Evolutionary conservation across 2,113 vertebrate species (phyloP), one percentile per base, ranked within the genome.

Genomic region (Syngnathoides biaculeatus): DNA sequence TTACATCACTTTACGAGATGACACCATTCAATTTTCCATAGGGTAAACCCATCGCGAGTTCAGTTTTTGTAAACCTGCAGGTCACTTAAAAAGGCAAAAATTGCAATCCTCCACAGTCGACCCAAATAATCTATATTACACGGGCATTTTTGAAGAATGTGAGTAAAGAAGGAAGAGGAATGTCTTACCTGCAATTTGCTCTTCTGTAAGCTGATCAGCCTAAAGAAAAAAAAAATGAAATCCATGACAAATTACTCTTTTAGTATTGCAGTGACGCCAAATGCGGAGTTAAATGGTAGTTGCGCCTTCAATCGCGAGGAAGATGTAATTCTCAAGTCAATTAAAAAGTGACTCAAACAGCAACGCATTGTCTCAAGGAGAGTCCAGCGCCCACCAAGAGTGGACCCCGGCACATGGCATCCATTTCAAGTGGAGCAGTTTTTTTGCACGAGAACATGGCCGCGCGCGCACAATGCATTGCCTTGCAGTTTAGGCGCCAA

Each of bases 131-230:
- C 88, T 84, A 84, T 81, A 78, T 35, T 35, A 5, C 30, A 53
- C 64, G 73, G 69, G 77, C 78, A 73, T 77, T 57, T 80, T 74
- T 78, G 64, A 12, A 67, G 68, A 68, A 63, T 57, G 71, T 57
- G 69, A 65, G 62, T 64, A 65, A 48, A 76, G 76, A 82, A 61
- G 74, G 22, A 42, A 72, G 81, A 61, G 74, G 22, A 42, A 72
- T 77, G 83, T 78, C 94, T 96, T 92, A 98, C 97, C 97, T 89
- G 97, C 97, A 92, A 99, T 99, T 92, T 99, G 97, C 93, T 99
- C 97, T 89, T 99, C 97, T 94, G 97, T 99, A 91, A 98, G 94
- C 90, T 99, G 97, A 89, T 99, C 97, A 92, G 97, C 97, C 97
- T 99, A 68, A 82, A 71, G 70, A 79, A 50, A 70, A 77, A 2